Evolutionary conservation across 2,888 invertebrate species (phyloP).

Genomic region (Erebia palarica): DNA sequence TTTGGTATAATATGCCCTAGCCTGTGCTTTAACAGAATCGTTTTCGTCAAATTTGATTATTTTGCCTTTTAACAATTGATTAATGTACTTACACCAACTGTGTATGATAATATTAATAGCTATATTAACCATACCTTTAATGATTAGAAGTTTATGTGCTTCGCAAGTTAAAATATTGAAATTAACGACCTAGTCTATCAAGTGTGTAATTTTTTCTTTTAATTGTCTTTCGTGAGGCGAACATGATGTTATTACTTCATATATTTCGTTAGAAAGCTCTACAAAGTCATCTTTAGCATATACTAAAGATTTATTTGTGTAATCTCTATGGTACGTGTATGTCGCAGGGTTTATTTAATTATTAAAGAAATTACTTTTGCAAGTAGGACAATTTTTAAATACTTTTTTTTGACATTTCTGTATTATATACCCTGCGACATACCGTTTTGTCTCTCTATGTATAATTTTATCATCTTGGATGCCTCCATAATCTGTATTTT

Average conservation of each 20-base stretch:
- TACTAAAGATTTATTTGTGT: no score
- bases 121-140: not conserved
- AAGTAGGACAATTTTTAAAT: not conserved
- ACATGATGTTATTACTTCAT: not conserved
- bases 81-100: no score
- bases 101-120: no score
- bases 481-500: slow-evolving; percentile 26
- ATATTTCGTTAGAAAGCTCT: no score
- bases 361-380: not conserved
- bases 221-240: not conserved
- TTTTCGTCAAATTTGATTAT: no score
- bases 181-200: not conserved
- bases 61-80: no score
- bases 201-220: not conserved
- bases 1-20: no score
- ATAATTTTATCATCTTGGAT: not conserved
- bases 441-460: not conserved
- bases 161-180: not conserved
- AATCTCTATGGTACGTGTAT: no score
- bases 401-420: not conserved
- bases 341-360: no score
- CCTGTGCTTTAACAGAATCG: no score
- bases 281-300: no score
- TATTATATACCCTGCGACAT: not conserved
- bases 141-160: not conserved